Evolutionary conservation across 2,888 invertebrate genomes (phyloP).

Genomic region (Boloria selene): DNA sequence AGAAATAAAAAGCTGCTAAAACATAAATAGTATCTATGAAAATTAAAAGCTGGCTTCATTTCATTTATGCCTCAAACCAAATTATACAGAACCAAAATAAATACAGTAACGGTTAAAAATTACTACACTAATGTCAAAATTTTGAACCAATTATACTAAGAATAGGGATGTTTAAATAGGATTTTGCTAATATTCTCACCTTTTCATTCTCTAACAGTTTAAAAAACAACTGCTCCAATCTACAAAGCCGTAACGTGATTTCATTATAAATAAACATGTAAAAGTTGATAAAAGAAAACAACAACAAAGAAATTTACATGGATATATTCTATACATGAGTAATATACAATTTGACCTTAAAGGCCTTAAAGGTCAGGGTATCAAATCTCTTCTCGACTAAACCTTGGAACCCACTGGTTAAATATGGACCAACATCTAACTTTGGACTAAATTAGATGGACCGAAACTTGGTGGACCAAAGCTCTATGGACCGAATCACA

Average conservation of each 20-base stretch:
- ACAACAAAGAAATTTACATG: conserved; percentile 39
- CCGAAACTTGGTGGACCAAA: conserved; percentile 4
- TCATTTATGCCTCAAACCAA: background rate
- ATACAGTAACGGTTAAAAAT: background rate
- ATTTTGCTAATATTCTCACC: background rate
- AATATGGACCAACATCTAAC: background rate
- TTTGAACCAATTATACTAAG: conserved; percentile 1
- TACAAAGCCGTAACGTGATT: conserved; percentile 25
- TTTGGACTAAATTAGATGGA: background rate
- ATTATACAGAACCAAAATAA: background rate
- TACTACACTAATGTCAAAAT: conserved; percentile 3
- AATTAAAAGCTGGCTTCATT: background rate
- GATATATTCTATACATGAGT: conserved; percentile 32
- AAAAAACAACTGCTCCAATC: background rate
- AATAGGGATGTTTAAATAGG: conserved; percentile 9
- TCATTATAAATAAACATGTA: conserved; percentile 20
- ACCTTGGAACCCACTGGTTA: background rate
- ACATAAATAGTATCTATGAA: background rate
- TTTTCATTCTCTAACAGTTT: conserved; percentile 5
- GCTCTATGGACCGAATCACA: conserved; percentile 9
- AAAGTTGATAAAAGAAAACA: conserved; percentile 35
- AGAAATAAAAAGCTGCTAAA: background rate
- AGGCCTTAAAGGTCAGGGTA: conserved; percentile 12
- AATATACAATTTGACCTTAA: conserved; percentile 34
- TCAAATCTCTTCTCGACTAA: conserved; percentile 17